phyloP scores from a whole-genome alignment of 1,140 invertebrate species.

The Nomia melanderi region DNA sequence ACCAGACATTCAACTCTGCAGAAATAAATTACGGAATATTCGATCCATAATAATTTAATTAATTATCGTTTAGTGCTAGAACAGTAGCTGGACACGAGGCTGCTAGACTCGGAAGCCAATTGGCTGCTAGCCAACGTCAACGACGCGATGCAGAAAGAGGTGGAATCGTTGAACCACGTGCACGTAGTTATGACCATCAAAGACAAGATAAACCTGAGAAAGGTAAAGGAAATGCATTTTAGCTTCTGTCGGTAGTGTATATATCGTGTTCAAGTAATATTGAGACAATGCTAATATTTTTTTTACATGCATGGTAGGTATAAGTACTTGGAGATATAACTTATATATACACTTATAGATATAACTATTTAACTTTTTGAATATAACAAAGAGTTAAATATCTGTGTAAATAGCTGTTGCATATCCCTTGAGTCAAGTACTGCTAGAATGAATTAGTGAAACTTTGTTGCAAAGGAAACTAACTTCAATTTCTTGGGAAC shows the following conservation, averaged over 20 bases:
- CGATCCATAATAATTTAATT: background rate
- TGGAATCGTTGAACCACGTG: slow-evolving; percentile 80
- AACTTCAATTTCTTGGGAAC: slow-evolving; percentile 1
- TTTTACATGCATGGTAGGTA: slow-evolving; percentile 28
- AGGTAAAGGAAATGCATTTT: slow-evolving; percentile 81
- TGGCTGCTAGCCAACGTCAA: slow-evolving; percentile 83
- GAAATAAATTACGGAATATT: background rate
- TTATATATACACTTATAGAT: no score
- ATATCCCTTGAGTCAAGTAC: background rate
- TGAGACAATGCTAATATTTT: slow-evolving; percentile 6
- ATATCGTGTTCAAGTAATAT: slow-evolving; percentile 1
- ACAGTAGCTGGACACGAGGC: slow-evolving; percentile 90
- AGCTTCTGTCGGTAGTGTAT: background rate
- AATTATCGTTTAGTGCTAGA: slow-evolving; percentile 79
- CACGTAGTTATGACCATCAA: slow-evolving; percentile 85
- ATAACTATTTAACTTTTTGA: slow-evolving; percentile 1
- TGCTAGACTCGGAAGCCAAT: slow-evolving; percentile 86
- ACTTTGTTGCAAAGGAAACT: background rate
- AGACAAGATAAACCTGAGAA: slow-evolving; percentile 80
- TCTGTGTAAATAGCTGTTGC: slow-evolving; percentile 1
- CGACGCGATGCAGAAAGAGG: slow-evolving; percentile 77
- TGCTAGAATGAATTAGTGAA: background rate
- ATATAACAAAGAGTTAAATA: background rate
- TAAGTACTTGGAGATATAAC: no score
- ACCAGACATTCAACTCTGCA: background rate